Evolutionary conservation across 2,113 vertebrate genomes (phyloP).

Genomic region (Pangasianodon gigas): DNA sequence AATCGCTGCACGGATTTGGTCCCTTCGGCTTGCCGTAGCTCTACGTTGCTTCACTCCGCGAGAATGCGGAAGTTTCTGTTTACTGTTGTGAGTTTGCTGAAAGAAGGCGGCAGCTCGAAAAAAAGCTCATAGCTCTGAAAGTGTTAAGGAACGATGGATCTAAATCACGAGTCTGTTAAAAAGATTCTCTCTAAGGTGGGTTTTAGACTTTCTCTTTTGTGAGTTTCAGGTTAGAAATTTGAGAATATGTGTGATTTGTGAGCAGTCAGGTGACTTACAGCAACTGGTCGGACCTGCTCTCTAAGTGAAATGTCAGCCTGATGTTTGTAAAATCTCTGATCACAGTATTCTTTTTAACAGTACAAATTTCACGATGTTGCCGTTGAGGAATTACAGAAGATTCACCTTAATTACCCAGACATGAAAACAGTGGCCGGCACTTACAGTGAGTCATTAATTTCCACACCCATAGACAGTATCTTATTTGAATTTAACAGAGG

Average conservation of each 20-base stretch:
- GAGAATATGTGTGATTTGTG: not conserved
- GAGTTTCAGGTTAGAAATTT: not conserved
- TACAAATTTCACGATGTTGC: constrained; percentile 78
- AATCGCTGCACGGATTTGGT: not conserved
- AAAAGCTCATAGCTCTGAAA: not conserved
- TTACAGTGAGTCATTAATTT: constrained; percentile 69
- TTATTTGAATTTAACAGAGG: not conserved
- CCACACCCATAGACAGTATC: not conserved
- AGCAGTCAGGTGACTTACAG: not conserved
- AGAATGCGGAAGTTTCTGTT: constrained; percentile 53
- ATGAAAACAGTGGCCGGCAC: constrained; percentile 61
- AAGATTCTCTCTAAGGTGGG: constrained; percentile 72
- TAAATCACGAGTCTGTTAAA: constrained; percentile 65
- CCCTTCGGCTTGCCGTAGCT: constrained; percentile 52
- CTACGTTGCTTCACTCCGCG: not conserved
- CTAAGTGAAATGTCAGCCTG: not conserved
- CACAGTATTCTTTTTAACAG: constrained; percentile 54
- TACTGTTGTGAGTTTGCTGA: not conserved
- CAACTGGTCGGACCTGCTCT: constrained; percentile 25
- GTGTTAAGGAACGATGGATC: constrained; percentile 65
- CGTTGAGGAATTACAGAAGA: constrained; percentile 73
- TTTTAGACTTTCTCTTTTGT: not conserved
- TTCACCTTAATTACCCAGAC: constrained; percentile 61
- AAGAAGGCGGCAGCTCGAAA: not conserved
- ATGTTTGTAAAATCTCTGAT: not conserved